Evolutionary conservation across 2,888 invertebrate species (phyloP), one percentile per base, ranked within the genome.

Genomic region (Quadroppia sp.): DNA sequence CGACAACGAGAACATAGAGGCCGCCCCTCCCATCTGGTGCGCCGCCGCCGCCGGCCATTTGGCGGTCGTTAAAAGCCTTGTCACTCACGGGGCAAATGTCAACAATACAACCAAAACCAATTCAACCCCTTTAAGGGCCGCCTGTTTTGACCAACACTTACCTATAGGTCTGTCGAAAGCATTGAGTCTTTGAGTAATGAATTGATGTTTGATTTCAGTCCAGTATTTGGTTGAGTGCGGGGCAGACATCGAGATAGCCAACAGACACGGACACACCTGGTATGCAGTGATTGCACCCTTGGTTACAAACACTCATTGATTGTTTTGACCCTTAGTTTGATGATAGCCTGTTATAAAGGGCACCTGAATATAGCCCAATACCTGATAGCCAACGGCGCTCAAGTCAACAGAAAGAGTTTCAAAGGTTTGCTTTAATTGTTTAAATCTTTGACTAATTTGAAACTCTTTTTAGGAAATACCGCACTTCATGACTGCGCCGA

Each of bases 401-500:
- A 94, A 81, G 92, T 95, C 1, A 96, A 97, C 83, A 87, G 94
- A 77, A 94, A 93, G 83, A 84, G 84, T 80, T 80, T 82, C 2
- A 84, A 84, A 83, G 84, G 84, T 84, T 79, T 32, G 73, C 69
- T 20, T 64, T 40, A 17, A 20, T n/a, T 2, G 11, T 17, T 45
- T 45, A 15, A 53, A 36, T 36, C 7, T 9, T 6, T 23, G 3
- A 28, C 36, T 20, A 32, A 61, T 64, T 40, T 72, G 50, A 71
- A 23, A 7, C 25, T n/a, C 15, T 71, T 56, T 53, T n/a, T 79
- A 84, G 85, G 85, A 36, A 97, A 97, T 83, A 97, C 97, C 11
- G 97, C 97, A n/a, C 83, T 98, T 45, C 97, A 98, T 84, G 97
- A 98, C 81, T 95, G 96, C 81, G 96, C 96, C 0, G 97, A 98